These are phyloP conservation scores for Indicator indicator DNA, from an alignment of 2,113 vertebrate species.

Conservation along the genomic window DNA sequence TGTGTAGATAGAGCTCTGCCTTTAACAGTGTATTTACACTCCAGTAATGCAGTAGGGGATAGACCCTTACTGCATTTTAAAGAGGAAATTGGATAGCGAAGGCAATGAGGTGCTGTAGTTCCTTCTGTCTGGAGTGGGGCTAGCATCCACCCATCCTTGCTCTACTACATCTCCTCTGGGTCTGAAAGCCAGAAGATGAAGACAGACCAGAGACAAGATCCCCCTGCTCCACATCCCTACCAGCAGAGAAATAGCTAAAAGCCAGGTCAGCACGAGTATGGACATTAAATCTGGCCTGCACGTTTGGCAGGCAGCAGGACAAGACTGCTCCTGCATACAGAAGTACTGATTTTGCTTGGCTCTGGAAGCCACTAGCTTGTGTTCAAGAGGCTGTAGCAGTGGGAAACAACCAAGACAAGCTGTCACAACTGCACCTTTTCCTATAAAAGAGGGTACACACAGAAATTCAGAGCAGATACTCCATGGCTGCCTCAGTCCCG, in stretches of 20 bases:
- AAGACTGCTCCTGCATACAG: neutral
- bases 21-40: neutral
- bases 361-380: neutral
- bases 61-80: neutral
- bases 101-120: neutral
- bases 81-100: neutral
- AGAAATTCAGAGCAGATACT: neutral
- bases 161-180: neutral
- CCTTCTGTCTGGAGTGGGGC: accelerated
- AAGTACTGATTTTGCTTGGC: neutral
- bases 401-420: neutral
- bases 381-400: neutral
- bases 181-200: neutral
- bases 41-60: neutral
- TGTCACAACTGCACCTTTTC: neutral
- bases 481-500: neutral
- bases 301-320: accelerated
- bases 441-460: neutral
- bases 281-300: neutral
- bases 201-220: neutral
- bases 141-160: neutral
- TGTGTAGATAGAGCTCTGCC: neutral
- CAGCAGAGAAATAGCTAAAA: neutral
- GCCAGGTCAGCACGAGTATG: accelerated
- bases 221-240: accelerated